A percentile compares a stretch with the other conserved stretches of the same genome.
Conservation (phyloP, 2,113 vertebrate species). For the Corythornis cristatus region DNA sequence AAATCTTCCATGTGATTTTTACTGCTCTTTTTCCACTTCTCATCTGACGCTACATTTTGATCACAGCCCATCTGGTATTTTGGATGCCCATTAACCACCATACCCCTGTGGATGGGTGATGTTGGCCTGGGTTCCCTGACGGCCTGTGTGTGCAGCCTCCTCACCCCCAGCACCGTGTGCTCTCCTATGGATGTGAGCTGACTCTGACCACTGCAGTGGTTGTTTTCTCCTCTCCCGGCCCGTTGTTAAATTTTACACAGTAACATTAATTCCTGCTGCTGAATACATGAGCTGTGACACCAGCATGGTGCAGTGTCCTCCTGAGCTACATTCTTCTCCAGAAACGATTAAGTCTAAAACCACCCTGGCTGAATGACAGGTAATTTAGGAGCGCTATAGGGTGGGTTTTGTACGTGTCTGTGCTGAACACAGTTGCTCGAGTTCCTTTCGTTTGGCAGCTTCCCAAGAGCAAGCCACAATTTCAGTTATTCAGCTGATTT, state of each 20-base stretch:
- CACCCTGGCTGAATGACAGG: constrained; percentile 61
- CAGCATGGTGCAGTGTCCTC: constrained; percentile 37
- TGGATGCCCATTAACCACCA: background rate
- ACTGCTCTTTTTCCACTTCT: background rate
- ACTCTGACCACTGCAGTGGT: background rate
- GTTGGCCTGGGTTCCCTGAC: background rate
- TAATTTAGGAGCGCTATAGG: constrained; percentile 59
- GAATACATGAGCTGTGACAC: constrained; percentile 46
- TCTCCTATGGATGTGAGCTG: fast-evolving
- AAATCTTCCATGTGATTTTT: background rate
- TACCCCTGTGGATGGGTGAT: fast-evolving
- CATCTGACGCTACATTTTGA: background rate
- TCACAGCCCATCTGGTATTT: background rate
- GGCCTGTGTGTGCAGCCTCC: background rate
- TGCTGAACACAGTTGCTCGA: background rate
- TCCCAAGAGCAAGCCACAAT: constrained; percentile 18
- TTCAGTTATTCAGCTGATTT: constrained; percentile 27
- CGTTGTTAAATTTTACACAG: constrained; percentile 11
- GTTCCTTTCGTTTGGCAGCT: background rate
- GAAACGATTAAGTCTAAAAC: constrained; percentile 49
- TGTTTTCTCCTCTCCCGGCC: background rate
- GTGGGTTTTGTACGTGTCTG: constrained; percentile 9
- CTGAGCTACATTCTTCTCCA: constrained; percentile 51
- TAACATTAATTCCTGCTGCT: constrained; percentile 57
- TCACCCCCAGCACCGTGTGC: fast-evolving